Conservation (phyloP, 2,888 invertebrate species). For the Hydriomena furcata region DNA sequence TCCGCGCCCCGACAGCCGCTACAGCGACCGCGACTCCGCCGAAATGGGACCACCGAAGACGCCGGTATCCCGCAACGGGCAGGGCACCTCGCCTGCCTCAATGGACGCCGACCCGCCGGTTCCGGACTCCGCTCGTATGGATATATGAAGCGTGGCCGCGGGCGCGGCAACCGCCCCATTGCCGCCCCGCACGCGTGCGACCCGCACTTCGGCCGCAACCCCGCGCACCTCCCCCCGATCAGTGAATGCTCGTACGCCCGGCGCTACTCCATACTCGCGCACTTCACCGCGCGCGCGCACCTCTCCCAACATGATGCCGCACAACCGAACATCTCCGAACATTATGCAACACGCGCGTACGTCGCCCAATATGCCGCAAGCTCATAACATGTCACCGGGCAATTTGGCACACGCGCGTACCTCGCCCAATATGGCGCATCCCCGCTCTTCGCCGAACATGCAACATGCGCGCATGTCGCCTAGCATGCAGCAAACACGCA, state of each 20-base stretch:
- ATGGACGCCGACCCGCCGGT: conserved; percentile 84
- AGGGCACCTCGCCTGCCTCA: conserved; percentile 71
- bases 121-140: conserved; percentile 83
- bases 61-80: conserved; percentile 64
- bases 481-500: not conserved
- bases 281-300: conserved; percentile 9
- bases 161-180: conserved; percentile 57
- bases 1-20: conserved; percentile 84
- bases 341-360: conserved; percentile 9
- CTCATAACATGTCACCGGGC: conserved; percentile 1
- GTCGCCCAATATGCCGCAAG: conserved; percentile 7
- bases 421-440: conserved; percentile 28
- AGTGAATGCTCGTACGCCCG: conserved; percentile 5
- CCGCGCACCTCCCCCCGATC: conserved; percentile 6
- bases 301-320: conserved; percentile 10
- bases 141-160: conserved; percentile 80
- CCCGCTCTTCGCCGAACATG: conserved; percentile 8
- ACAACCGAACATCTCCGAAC: not conserved
- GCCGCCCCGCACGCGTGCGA: conserved; percentile 27
- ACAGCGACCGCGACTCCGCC: conserved; percentile 85
- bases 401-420: not conserved
- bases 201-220: conserved; percentile 35
- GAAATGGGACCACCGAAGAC: conserved; percentile 77
- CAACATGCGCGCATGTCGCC: not conserved
- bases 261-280: conserved; percentile 3